Evolutionary conservation across 2,888 invertebrate species (phyloP), one percentile per base, ranked within the genome.

Genomic region (Sesia apiformis): DNA sequence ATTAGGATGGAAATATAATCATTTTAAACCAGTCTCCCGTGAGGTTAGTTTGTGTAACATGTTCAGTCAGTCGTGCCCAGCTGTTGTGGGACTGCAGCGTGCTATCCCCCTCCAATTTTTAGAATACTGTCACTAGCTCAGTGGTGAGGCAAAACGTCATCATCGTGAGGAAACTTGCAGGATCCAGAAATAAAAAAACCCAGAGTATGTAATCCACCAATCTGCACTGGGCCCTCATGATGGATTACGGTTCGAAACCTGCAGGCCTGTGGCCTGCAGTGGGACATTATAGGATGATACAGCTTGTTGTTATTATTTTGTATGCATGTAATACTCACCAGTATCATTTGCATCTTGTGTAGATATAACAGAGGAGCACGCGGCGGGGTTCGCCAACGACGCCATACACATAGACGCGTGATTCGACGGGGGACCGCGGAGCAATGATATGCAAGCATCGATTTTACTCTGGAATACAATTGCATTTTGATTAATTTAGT

Each of bases 381-480:
- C 74, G 42, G 65, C 63, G 3, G 81, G 69, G 55, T 75, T 77
- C 40, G 63, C 60, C 3, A 58, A 63, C 6, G 73, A 62, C 4
- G 70, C 58, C 4, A 70, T 55, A 3, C 70, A 63, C 0, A 55
- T 54, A 4, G 61, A 61, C 3, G 57, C 54, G 38, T 60, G 51
- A 49, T 40, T 55, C 8, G 55, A 51, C 3, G 60, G 54, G n/a
- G 57, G 59, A 0, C 40, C 43, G 5, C 71, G 72, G 3, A 73
- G 56, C 2, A 61, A 42, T 0, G 66, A 49, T 3, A 82, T 39
- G 57, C 77, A 79, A 52, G 67, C 76, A 38, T 84, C 80, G 8
- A 87, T 49, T 54, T 77, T 81, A 38, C 53, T 63, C 86, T 87
- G 65, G 7, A 76, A 74, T 50, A 42, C 7, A 42, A 42, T 6